Evolutionary conservation across 1,140 invertebrate genomes (phyloP), one percentile per base, ranked within the genome.

Genomic region (Andrena cerasifolii): DNA sequence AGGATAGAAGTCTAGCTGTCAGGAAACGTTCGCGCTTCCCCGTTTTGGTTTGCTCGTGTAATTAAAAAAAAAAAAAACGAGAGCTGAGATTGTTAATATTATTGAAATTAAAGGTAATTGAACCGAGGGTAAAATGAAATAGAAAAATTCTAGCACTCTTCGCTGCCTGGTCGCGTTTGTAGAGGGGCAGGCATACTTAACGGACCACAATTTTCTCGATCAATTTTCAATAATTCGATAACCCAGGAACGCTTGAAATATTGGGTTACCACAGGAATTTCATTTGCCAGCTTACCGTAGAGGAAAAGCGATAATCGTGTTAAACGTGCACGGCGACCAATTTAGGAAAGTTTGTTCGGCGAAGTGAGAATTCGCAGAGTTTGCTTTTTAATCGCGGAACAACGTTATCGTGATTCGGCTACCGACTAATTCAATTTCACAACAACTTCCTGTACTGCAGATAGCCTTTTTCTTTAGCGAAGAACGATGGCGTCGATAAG

Each of bases 181-280:
- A 49, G 18, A 49, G 18, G 14, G 18, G 24, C 5, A 8, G 16
- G 31, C 28, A 8, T 10, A 10, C 12, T 67, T 67, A 12, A 54
- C n/a, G 65, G 65, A 14, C 33, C 36, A 70, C 10, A n/a, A 21
- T 61, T 40, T 40, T 12, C 31, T 16, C 3, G 33, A 54, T 26
- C 21, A 54, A 68, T 71, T 59, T 54, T 70, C 51, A 6, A 58
- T 71, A 59, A 72, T 40, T 40, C 21, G 16, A 24, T 51, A 16
- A 63, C 45, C 45, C 10, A 51, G 58, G 63, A 63, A 33, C 26
- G 40, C 18, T 8, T 8, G 16, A 33, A 71, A n/a, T 43, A 70
- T 59, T 36, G 24, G 18, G 18, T 21, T 24, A n/a, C 21, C 21
- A n/a, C 36, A 31, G 72, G n/a, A 66, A 66, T 12, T 65, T 62